Evolutionary conservation across 1,140 invertebrate species (phyloP).

Genomic region (Zaprionus camerounensis): DNA sequence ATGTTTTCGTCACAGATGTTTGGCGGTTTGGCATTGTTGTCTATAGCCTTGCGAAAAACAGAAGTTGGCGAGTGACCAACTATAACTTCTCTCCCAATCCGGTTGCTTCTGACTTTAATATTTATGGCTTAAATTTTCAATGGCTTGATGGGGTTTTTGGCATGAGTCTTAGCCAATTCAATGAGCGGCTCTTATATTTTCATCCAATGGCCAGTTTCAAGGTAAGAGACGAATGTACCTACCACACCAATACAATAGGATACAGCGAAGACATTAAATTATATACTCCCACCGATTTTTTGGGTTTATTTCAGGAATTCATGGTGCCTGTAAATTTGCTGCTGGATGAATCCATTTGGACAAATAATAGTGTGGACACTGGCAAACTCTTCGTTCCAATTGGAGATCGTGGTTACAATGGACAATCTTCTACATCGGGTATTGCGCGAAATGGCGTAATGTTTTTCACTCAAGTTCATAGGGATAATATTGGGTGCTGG

Average conservation of each 20-base stretch:
- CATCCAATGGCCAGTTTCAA: slow-evolving; percentile 91
- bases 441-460: slow-evolving; percentile 90
- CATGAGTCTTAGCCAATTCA: slow-evolving; percentile 86
- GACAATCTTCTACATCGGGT: slow-evolving; percentile 89
- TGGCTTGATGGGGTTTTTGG: slow-evolving; percentile 94
- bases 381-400: slow-evolving; percentile 87
- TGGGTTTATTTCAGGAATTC: slow-evolving; percentile 86
- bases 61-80: slow-evolving; percentile 90
- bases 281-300: background rate
- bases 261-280: background rate
- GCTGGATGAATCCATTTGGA: slow-evolving; percentile 86
- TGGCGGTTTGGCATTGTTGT: slow-evolving; percentile 90
- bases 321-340: slow-evolving; percentile 88
- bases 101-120: slow-evolving; percentile 88
- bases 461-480: slow-evolving; percentile 91
- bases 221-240: slow-evolving; percentile 39
- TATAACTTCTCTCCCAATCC: slow-evolving; percentile 92
- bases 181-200: slow-evolving; percentile 89
- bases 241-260: background rate
- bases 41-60: slow-evolving; percentile 87
- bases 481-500: slow-evolving; percentile 91
- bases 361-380: slow-evolving; percentile 83
- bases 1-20: slow-evolving; percentile 90
- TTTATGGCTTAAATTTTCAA: slow-evolving; percentile 90
- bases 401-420: slow-evolving; percentile 87